Evolutionary conservation across 2,888 invertebrate species (phyloP).

Genomic region (Peribatodes rhomboidaria): DNA sequence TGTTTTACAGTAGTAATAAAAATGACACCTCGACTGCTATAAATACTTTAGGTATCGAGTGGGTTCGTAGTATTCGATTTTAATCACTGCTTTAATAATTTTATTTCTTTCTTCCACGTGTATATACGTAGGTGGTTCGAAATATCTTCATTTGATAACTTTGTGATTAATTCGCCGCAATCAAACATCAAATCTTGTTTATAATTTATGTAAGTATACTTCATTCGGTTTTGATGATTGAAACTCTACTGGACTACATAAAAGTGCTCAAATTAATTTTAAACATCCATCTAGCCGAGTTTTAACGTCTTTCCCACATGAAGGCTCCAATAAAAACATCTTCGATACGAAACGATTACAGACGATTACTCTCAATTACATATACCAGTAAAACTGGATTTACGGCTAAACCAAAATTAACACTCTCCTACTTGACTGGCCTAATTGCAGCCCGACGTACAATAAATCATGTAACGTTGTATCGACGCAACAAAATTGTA

Average conservation of each 20-base stretch:
- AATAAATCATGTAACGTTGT: slow-evolving; percentile 76
- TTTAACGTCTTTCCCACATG: slow-evolving; percentile 62
- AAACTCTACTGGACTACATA: slow-evolving; percentile 22
- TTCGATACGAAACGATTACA: slow-evolving; percentile 64
- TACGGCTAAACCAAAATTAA: slow-evolving; percentile 79
- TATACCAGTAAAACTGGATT: slow-evolving; percentile 72
- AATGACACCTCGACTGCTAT: slow-evolving; percentile 38
- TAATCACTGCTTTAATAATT: slow-evolving; percentile 32
- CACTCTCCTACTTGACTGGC: slow-evolving; percentile 67
- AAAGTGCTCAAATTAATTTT: slow-evolving; percentile 33
- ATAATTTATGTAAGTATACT: slow-evolving; percentile 16
- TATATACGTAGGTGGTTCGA: not conserved
- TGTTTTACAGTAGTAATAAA: slow-evolving; percentile 49
- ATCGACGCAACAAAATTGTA: slow-evolving; percentile 74
- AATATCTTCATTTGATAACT: slow-evolving; percentile 21
- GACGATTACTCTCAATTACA: slow-evolving; percentile 73
- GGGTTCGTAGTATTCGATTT: slow-evolving; percentile 38
- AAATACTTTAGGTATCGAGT: slow-evolving; percentile 34
- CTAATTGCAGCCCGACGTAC: slow-evolving; percentile 71
- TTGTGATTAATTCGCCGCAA: slow-evolving; percentile 30
- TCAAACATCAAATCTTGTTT: slow-evolving; percentile 21
- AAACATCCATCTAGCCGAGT: slow-evolving; percentile 40
- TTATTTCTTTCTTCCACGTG: slow-evolving; percentile 22
- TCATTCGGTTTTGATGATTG: slow-evolving; percentile 16
- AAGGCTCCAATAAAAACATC: slow-evolving; percentile 63